Evolutionary conservation across 2,797 vertebrate species (phyloP), one percentile per base, ranked within the genome.

Genomic region (Hafferia zeledoni): DNA sequence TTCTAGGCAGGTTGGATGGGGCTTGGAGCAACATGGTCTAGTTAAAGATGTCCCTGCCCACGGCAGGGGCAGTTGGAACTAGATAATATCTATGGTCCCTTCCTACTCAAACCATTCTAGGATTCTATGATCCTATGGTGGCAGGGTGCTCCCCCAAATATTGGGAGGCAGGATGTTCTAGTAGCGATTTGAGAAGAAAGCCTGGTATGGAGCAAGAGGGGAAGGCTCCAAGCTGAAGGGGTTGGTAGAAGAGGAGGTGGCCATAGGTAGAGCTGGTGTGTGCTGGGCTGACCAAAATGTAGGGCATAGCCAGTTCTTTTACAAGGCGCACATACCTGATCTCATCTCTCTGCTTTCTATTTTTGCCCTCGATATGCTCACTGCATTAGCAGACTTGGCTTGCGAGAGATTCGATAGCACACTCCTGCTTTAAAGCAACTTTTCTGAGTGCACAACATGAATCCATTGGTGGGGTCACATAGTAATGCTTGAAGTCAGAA

Each of bases 401-500:
- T 72, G 92, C 10, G 8, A 88, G 64, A 93, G 89, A 86, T 90
- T 95, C 68, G 92, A 81, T 89, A 91, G 64, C 67, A 56, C 87
- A 78, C 82, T 86, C 89, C 89, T 75, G 77, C 92, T 97, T 94
- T 75, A 87, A 74, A 96, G 84, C 72, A 88, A 95, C 92, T 85
- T 95, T 94, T 74, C 78, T 92, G 83, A 92, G 87, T 83, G 65
- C 82, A 82, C 91, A n/a, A 79, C 77, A 76, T 90, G 61, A 74
- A 93, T 90, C 84, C 71, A 37, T 90, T 72, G 93, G 78, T 93
- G 89, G 91, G 93, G 95, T 96, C 96, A 93, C 92, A 87, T 70
- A 94, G 83, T 97, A 91, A 93, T 75, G 76, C 94, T 97, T 93
- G 71, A 90, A 95, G 94, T 94, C 95, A 96, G 90, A 68, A 94